Evolutionary conservation across 1,140 invertebrate genomes (phyloP).

Genomic region (Gryllus bimaculatus): DNA sequence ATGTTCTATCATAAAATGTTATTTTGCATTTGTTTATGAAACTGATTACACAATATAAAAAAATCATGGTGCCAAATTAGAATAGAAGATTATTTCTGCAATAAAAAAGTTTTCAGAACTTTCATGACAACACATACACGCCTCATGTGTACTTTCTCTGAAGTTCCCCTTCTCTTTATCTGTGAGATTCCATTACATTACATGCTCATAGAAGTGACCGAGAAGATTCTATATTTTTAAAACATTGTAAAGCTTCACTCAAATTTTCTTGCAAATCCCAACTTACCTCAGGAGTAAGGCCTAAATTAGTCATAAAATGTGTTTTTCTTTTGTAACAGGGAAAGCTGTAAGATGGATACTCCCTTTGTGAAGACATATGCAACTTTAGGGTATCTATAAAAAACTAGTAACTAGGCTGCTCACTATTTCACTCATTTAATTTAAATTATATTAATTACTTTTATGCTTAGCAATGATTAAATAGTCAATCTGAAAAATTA

Average conservation of each 20-base stretch:
- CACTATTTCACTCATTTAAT: background rate
- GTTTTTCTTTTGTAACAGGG: conserved; percentile 51
- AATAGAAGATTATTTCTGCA: background rate
- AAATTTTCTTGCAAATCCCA: background rate
- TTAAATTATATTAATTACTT: background rate
- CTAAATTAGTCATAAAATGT: conserved; percentile 19
- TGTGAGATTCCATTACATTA: no score
- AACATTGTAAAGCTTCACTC: no score
- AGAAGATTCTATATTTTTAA: no score
- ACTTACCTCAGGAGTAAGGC: background rate
- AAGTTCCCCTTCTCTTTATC: no score
- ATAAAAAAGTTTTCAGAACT: background rate
- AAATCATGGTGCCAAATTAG: background rate
- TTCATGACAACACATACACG: background rate
- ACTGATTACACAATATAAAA: background rate
- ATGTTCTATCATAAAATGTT: background rate
- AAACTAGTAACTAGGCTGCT: background rate
- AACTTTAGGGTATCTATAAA: conserved; percentile 75
- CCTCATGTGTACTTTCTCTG: no score
- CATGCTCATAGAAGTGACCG: no score
- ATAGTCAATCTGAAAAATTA: background rate
- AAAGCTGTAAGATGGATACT: conserved; percentile 70
- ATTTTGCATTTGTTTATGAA: background rate
- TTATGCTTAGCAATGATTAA: background rate
- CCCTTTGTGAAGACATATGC: conserved; percentile 85